Evolutionary conservation across 1,140 invertebrate genomes (phyloP).

Genomic region (Pseudomyrmex pallidus): DNA sequence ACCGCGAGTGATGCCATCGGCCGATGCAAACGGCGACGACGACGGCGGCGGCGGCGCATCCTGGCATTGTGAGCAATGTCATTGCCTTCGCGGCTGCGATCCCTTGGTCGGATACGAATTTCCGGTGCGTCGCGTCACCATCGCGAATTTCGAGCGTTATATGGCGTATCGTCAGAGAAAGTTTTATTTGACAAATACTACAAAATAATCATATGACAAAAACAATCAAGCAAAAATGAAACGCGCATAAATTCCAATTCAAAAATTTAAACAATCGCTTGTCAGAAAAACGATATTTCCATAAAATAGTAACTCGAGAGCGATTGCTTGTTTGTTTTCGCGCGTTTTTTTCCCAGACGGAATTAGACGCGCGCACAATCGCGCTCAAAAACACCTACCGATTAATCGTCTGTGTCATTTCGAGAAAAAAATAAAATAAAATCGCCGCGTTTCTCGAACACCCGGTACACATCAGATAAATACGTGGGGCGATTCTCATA

Average conservation of each 20-base stretch:
- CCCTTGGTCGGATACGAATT: constrained; percentile 68
- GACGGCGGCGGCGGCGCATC: constrained; percentile 52
- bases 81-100: constrained; percentile 68
- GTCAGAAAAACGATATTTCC: no score
- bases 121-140: constrained; percentile 53
- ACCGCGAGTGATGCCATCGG: constrained; percentile 43
- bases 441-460: neutral
- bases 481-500: neutral
- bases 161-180: no score
- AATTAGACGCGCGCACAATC: constrained; percentile 36
- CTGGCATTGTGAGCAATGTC: constrained; percentile 74
- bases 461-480: neutral
- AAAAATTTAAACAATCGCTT: no score
- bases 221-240: neutral
- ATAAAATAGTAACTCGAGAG: no score
- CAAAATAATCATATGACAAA: no score
- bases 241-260: neutral
- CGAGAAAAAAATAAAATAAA: neutral
- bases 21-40: constrained; percentile 43
- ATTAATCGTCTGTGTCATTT: neutral
- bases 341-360: neutral
- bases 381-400: neutral
- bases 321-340: no score
- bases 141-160: constrained; percentile 50
- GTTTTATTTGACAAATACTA: no score